phyloP scores from a whole-genome alignment of 2,113 vertebrate genomes.

The Rallus limicola region DNA sequence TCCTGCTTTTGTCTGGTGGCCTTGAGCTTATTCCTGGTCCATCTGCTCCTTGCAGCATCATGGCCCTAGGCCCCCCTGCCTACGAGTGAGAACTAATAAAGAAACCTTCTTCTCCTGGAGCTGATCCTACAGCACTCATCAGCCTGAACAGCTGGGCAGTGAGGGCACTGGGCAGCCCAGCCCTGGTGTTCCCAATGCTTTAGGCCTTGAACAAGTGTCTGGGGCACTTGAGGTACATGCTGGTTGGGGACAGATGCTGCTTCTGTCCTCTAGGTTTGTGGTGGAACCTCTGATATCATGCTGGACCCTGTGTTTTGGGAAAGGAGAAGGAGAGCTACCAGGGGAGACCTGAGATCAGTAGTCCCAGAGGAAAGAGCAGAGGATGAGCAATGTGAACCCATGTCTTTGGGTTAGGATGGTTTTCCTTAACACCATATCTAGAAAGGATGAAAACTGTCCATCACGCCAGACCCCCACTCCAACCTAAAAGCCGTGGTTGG shows the following conservation, averaged over 20 bases:
- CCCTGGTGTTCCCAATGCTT: too few relatives aligned
- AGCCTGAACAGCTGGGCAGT: too few relatives aligned
- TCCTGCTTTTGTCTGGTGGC: not conserved
- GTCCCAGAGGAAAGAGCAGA: not conserved
- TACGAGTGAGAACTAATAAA: too few relatives aligned
- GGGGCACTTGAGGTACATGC: not conserved
- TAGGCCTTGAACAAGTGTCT: too few relatives aligned
- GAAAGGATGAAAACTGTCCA: not conserved
- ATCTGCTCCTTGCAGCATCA: not conserved
- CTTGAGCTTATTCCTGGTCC: not conserved
- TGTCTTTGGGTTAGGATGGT: not conserved
- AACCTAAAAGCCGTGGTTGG: not conserved
- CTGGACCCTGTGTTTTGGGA: not conserved
- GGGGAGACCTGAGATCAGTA: too few relatives aligned
- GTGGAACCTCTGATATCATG: not conserved
- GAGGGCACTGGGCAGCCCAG: too few relatives aligned
- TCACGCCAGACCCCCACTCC: not conserved
- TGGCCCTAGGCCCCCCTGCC: rapidly evolving
- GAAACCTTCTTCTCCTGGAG: too few relatives aligned
- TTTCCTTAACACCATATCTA: not conserved
- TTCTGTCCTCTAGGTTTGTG: not conserved
- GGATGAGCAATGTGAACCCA: not conserved
- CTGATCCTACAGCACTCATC: too few relatives aligned
- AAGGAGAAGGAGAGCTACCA: too few relatives aligned
- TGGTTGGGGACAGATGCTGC: not conserved